Evolutionary conservation across 1,140 invertebrate species (phyloP).

Genomic region (Pseudachorutes palmiensis): DNA sequence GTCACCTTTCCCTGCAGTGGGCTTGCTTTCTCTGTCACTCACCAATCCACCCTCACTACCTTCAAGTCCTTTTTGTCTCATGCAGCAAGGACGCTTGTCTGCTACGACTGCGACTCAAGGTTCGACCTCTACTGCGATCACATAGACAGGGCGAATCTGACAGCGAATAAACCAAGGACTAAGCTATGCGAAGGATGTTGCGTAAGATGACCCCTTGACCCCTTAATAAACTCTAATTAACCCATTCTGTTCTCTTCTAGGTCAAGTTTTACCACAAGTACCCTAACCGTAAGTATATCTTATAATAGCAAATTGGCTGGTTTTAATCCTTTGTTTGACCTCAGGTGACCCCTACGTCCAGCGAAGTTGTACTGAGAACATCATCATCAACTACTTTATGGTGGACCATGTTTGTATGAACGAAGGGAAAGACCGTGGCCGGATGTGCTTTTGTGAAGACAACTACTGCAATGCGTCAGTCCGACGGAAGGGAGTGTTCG

Average conservation of each 20-base stretch:
- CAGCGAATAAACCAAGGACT: constrained; percentile 69
- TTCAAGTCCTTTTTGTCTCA: neutral
- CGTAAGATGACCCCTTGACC: constrained; percentile 90
- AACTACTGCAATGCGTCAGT: constrained; percentile 72
- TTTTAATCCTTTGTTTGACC: constrained; percentile 42
- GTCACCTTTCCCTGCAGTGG: neutral
- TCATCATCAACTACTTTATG: constrained; percentile 94
- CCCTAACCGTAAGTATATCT: neutral
- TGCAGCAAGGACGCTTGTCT: constrained; percentile 14
- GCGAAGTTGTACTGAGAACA: constrained; percentile 79
- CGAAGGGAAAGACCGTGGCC: constrained; percentile 90
- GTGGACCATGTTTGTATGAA: constrained; percentile 97
- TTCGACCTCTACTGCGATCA: constrained; percentile 79
- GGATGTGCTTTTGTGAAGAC: constrained; percentile 97
- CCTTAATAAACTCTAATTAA: constrained; percentile 65
- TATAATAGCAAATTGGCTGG: neutral
- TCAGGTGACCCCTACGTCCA: constrained; percentile 77
- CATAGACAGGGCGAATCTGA: constrained; percentile 81
- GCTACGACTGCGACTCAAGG: constrained; percentile 84
- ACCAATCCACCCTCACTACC: neutral
- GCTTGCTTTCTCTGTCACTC: constrained; percentile 7
- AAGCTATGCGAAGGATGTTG: constrained; percentile 86
- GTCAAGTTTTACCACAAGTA: constrained; percentile 9
- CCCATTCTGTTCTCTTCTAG: constrained; percentile 55
- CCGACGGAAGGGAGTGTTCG: neutral